Base-by-base conservation (phyloP, 1,140 invertebrate species). In the Notospermus geniculatus region DNA sequence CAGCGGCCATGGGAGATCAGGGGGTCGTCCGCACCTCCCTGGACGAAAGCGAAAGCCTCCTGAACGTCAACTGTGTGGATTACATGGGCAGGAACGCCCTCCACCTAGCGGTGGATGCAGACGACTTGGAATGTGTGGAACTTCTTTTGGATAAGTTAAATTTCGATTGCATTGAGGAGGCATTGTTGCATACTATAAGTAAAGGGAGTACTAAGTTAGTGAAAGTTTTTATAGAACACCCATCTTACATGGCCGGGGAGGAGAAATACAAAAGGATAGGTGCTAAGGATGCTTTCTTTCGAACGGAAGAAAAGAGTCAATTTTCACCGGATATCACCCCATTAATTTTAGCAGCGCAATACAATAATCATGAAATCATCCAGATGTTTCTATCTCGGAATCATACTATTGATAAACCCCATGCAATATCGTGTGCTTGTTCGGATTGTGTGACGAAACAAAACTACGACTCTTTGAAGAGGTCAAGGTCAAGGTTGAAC, bases 381-480 rank as follows among this genome's bases (percentile, higher is more conserved):
- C 76, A 80, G 71, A 76, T 80, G 70, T 76, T 82, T 59, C 64
- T 82, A 17, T 75, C 76, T 23, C 66, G 78, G 32, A 78, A 78
- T 64, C 78, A 82, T 62, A 71, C 71, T 45, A 79, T 82, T 43
- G 73, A 77, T 46, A 81, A 79, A 67, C 88, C 88, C 0, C 88
- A 89, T 66, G 71, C 76, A 72, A 81, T 81, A 17, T 82, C 82
- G 45, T 88, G 87, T 73, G 77, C 78, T 43, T 89, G 88, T 71
- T 70, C 74, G 0, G 83, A 85, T 62, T 75, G 80, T 52, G 87
- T 87, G 70, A 82, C 82, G 71, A 84, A 77, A 61, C 73, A 76
- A 64, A 76, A 72, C 68, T 80, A 76, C 69, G 77, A 80, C 53
- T 76, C 77, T 2, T 57, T 79, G 28, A 76, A 78, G 56, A 55